Conservation (phyloP, 2,888 invertebrate genomes). For the Tribolium freemani region DNA sequence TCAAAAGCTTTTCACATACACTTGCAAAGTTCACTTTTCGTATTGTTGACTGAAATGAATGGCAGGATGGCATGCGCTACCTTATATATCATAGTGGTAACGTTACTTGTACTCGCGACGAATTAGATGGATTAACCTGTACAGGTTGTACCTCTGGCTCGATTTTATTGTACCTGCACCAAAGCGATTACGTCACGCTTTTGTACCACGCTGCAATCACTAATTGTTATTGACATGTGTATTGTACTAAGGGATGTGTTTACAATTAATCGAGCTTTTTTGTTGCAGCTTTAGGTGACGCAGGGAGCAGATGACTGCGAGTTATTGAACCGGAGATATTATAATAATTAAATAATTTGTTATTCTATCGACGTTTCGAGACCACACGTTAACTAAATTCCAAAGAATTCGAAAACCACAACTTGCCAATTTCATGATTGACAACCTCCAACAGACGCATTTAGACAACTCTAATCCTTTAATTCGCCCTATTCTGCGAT, state of each 20-base stretch:
- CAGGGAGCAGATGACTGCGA: not conserved
- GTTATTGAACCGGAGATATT: not conserved
- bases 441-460: not conserved
- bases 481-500: not conserved
- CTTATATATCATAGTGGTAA: conserved; percentile 35
- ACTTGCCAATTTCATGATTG: not conserved
- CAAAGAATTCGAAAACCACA: not conserved
- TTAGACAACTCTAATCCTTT: not conserved
- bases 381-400: no score
- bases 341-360: not conserved
- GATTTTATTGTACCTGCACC: conserved; percentile 13
- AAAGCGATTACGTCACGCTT: conserved; percentile 34
- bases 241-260: conserved; percentile 3
- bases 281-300: not conserved
- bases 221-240: conserved; percentile 38
- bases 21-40: conserved; percentile 27
- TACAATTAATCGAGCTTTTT: not conserved
- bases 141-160: conserved; percentile 16
- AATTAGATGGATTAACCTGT: conserved; percentile 37
- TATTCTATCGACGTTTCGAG: not conserved
- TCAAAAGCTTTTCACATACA: conserved; percentile 5
- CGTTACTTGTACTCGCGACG: conserved; percentile 17
- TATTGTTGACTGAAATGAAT: conserved; percentile 37
- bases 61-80: conserved; percentile 34
- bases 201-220: conserved; percentile 11